phyloP scores from a whole-genome alignment of 2,113 vertebrate species.

The Peromyscus leucopus region DNA sequence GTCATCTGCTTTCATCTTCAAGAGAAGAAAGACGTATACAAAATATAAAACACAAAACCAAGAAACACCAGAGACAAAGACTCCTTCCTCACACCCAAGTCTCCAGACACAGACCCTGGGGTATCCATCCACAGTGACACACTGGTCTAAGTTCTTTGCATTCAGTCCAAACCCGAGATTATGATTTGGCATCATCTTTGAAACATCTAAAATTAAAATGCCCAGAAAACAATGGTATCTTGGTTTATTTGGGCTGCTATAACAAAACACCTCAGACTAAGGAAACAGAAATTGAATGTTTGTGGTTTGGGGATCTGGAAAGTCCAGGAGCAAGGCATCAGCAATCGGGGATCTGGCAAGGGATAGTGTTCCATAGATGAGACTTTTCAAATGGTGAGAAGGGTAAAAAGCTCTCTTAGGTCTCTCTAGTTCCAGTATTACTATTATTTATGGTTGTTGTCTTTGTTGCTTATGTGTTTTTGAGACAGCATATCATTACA shows the following conservation, averaged over 20 bases:
- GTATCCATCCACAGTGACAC: neutral
- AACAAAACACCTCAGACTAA: neutral
- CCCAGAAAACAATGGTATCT: neutral
- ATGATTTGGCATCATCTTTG: neutral
- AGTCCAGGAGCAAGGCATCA: neutral
- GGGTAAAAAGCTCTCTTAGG: neutral
- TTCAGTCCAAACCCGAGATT: conserved; percentile 11
- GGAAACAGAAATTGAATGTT: neutral
- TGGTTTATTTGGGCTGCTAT: neutral
- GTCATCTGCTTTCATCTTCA: conserved; percentile 52
- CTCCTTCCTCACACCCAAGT: neutral
- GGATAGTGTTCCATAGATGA: neutral
- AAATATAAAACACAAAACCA: conserved; percentile 1
- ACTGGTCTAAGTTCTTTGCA: neutral
- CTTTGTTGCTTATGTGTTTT: neutral
- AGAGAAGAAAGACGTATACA: conserved; percentile 41
- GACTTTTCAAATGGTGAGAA: neutral
- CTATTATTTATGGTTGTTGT: neutral
- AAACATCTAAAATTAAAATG: conserved; percentile 33
- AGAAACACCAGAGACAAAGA: neutral
- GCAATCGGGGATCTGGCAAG: neutral
- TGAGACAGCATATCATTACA: neutral
- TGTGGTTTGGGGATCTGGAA: neutral
- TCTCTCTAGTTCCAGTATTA: neutral
- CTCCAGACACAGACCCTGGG: neutral